Base-by-base conservation (phyloP, 2,888 invertebrate genomes). In the Tetheella fluctuosa region DNA sequence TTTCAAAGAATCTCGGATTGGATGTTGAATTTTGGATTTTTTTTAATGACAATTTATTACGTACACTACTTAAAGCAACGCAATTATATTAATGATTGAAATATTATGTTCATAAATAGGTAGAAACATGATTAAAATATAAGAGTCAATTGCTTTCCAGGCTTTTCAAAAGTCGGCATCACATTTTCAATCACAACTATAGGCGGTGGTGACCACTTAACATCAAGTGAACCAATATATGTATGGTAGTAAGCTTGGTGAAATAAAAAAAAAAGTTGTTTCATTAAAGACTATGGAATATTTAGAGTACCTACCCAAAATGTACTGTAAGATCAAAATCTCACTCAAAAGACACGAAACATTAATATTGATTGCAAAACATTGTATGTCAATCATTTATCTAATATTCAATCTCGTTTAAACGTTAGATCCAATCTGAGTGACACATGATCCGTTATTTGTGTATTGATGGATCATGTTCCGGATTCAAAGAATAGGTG, bases 1-100 rank as follows among this genome's bases (percentile, higher is more conserved):
- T 62, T 67, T 65, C 65, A 64, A 69, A 67, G 68, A 67, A 67
- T 67, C 62, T 65, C 55, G 65, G 67, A 68, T 37, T 20, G 17
- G 34, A 34, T 23, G 20, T 7, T 20, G 20, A 54, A 17, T 42
- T 42, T 34, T 37, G 23, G 20, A 37, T 30, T 30, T 34, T 37
- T 13, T 13, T 23, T 23, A 20, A 52, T 15, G 13, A 13, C 13
- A 34, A 34, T 34, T 3, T 12, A 6, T 1, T 34, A 6, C 6
- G 1, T 34, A 2, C 2, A 13, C 34, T 34, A 7, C 7, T 34
- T n/a, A n/a, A 34, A 25, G 25, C 25, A 25, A 6, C 25, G 25
- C 25, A 25, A n/a, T n/a, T n/a, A n/a, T n/a, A n/a, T n/a, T n/a
- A n/a, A n/a, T n/a, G n/a, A n/a, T n/a, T n/a, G n/a, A n/a, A n/a